Evolutionary conservation across 2,888 invertebrate species (phyloP).

Genomic region (Eurois occulta): DNA sequence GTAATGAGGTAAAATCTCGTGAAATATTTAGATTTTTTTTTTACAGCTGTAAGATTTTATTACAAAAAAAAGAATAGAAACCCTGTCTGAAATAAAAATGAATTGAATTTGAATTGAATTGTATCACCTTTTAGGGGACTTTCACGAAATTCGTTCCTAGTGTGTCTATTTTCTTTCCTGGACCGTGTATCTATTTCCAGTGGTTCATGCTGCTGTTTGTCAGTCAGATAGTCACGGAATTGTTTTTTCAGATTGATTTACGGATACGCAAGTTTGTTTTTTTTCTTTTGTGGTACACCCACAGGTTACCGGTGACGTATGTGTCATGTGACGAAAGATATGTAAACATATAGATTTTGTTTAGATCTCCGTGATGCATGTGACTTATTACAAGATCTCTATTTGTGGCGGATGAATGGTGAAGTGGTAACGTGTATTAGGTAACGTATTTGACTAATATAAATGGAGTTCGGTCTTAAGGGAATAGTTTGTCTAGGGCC

Average conservation of each 20-base stretch:
- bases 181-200: not conserved
- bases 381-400: slow-evolving; percentile 39
- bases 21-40: not conserved
- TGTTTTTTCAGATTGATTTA: not conserved
- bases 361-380: slow-evolving; percentile 6
- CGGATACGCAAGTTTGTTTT: not conserved
- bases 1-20: not conserved
- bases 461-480: not conserved
- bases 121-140: not conserved
- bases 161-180: not conserved
- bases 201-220: not conserved
- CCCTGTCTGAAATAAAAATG: too few species aligned
- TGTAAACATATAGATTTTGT: slow-evolving; percentile 36
- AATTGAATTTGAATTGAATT: too few species aligned
- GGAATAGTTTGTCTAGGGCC: not conserved
- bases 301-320: slow-evolving; percentile 28
- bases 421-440: not conserved
- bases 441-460: not conserved
- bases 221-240: not conserved
- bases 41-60: not conserved
- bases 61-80: too few species aligned
- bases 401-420: slow-evolving; percentile 13
- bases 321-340: slow-evolving; percentile 12
- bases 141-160: not conserved
- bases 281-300: slow-evolving; percentile 17